phyloP scores from a whole-genome alignment of 2,888 invertebrate species.

The Cephus rjabovi region DNA sequence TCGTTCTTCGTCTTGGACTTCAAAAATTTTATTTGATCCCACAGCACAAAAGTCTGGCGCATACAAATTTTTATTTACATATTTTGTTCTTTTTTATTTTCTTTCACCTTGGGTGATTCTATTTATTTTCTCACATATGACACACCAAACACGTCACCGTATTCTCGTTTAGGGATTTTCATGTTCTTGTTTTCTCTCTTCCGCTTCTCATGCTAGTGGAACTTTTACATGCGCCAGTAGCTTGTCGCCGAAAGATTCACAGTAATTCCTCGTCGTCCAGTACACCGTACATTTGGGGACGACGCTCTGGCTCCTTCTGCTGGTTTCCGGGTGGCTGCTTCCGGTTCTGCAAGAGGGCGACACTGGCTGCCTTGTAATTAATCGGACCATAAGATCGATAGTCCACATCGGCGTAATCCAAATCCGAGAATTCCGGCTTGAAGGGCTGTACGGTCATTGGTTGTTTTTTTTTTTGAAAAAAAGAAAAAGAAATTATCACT shows the following conservation, averaged over 20 bases:
- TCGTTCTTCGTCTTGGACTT: background rate
- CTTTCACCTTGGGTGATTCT: background rate
- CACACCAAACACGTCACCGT: background rate
- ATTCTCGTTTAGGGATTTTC: background rate
- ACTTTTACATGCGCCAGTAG: background rate
- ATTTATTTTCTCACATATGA: background rate
- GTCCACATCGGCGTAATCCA: constrained; percentile 92
- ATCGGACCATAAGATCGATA: constrained; percentile 91
- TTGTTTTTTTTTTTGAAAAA: background rate
- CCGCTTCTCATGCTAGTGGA: background rate
- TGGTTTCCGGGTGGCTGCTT: constrained; percentile 40
- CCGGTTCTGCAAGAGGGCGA: constrained; percentile 65
- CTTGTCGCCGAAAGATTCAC: constrained; percentile 25
- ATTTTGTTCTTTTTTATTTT: background rate
- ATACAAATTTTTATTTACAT: background rate
- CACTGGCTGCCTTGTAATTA: constrained; percentile 90
- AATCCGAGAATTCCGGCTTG: constrained; percentile 80
- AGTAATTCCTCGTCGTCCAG: constrained; percentile 63
- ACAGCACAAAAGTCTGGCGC: background rate
- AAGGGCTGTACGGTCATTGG: constrained; percentile 74
- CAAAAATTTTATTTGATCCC: background rate
- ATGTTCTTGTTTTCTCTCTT: background rate
- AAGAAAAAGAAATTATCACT: background rate
- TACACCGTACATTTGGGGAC: constrained; percentile 63
- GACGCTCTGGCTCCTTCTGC: constrained; percentile 44